A percentile compares a stretch with the other conserved stretches of the same genome.
These are phyloP conservation scores for Encarsia formosa DNA, from an alignment of 2,888 invertebrate genomes.

Conservation along the genomic window DNA sequence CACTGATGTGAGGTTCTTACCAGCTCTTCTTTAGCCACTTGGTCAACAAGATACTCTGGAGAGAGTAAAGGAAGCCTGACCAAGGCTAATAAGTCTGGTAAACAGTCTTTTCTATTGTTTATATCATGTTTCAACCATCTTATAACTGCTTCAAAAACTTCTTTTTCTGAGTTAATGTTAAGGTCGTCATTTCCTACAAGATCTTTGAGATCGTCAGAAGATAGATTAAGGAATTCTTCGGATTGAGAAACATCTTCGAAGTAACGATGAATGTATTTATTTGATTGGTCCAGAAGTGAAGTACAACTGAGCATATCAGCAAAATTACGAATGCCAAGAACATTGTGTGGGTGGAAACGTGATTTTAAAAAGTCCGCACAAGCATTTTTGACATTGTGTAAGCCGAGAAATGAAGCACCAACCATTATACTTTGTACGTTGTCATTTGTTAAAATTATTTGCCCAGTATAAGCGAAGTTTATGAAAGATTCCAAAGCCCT, in stretches of 20 bases:
- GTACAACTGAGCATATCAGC: slow-evolving; percentile 74
- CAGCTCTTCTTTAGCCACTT: slow-evolving; percentile 74
- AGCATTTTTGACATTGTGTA: slow-evolving; percentile 75
- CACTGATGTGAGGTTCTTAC: slow-evolving; percentile 75
- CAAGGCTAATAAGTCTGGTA: slow-evolving; percentile 69
- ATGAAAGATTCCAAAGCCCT: slow-evolving; percentile 78
- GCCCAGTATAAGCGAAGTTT: slow-evolving; percentile 81
- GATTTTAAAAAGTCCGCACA: slow-evolving; percentile 77
- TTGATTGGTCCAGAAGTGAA: slow-evolving; percentile 67
- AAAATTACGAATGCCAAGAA: slow-evolving; percentile 73
- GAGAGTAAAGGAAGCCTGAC: slow-evolving; percentile 77
- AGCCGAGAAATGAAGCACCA: slow-evolving; percentile 77
- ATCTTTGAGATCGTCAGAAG: slow-evolving; percentile 62
- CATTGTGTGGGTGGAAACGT: slow-evolving; percentile 75
- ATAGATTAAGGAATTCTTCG: slow-evolving; percentile 70
- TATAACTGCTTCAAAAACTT: slow-evolving; percentile 81
- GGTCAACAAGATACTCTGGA: slow-evolving; percentile 76
- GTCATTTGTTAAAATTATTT: slow-evolving; percentile 68
- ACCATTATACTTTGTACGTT: slow-evolving; percentile 84
- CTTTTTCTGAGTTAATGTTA: slow-evolving; percentile 71
- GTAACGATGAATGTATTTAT: slow-evolving; percentile 75
- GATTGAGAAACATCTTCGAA: slow-evolving; percentile 72
- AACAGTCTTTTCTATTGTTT: slow-evolving; percentile 55
- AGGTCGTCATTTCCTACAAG: slow-evolving; percentile 73
- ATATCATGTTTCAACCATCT: slow-evolving; percentile 70